Evolutionary conservation across 2,797 vertebrate species (phyloP).

Genomic region (Buceros bicornis): DNA sequence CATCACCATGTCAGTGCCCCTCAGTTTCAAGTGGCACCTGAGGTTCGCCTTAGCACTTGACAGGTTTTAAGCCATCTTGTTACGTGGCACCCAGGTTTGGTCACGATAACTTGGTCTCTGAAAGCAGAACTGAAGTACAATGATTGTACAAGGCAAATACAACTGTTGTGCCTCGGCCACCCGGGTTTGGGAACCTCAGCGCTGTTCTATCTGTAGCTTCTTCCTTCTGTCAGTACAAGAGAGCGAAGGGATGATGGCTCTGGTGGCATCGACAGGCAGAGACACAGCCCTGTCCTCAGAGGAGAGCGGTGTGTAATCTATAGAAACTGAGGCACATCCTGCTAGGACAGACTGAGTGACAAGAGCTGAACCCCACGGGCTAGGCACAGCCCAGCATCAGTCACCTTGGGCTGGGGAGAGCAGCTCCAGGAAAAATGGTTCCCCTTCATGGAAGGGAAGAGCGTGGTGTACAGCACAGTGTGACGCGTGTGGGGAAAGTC

Average conservation of each 20-base stretch:
- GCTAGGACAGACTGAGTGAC: background rate
- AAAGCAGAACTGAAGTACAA: background rate
- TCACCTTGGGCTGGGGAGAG: background rate
- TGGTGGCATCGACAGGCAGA: background rate
- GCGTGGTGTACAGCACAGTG: fast-evolving
- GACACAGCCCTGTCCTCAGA: background rate
- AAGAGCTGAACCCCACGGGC: background rate
- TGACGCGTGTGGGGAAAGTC: fast-evolving
- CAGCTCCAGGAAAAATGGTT: background rate
- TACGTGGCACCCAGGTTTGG: background rate
- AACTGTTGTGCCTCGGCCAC: background rate
- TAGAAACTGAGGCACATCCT: background rate
- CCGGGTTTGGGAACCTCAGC: background rate
- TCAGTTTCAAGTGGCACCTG: background rate
- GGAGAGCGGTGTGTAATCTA: background rate
- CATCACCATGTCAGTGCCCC: background rate
- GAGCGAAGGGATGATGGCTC: background rate
- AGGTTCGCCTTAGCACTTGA: background rate
- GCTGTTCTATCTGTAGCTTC: background rate
- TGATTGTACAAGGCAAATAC: background rate
- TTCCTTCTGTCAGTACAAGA: background rate
- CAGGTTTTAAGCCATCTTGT: background rate
- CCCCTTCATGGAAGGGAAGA: background rate
- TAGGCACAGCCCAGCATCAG: background rate
- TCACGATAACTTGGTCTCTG: fast-evolving